phyloP scores from a whole-genome alignment of 2,888 invertebrate species.

The Apodemia mormo region DNA sequence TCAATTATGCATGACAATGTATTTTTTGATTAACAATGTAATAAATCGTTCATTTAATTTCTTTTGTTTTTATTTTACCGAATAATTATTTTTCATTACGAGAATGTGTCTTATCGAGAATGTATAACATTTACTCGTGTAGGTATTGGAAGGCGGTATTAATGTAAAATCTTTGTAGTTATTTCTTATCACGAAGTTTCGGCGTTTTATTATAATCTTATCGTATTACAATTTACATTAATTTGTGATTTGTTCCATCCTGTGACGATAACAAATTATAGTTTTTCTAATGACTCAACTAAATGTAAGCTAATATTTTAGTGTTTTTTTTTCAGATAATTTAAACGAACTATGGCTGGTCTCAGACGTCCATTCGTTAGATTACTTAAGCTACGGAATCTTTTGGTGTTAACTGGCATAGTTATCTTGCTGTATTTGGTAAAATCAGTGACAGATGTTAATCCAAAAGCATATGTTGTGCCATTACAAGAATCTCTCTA shows the following conservation, averaged over 20 bases:
- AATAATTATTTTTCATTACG: background rate
- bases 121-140: background rate
- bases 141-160: background rate
- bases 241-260: slow-evolving; percentile 17
- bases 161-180: background rate
- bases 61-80: background rate
- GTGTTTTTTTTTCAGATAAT: slow-evolving; percentile 17
- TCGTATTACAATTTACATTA: slow-evolving; percentile 36
- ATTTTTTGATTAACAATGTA: too few species aligned
- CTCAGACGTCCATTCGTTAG: slow-evolving; percentile 53
- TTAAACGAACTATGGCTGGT: background rate
- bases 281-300: background rate
- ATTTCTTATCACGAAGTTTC: slow-evolving; percentile 1
- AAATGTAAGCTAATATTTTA: background rate
- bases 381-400: slow-evolving; percentile 56
- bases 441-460: slow-evolving; percentile 43
- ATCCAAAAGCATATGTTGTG: slow-evolving; percentile 35
- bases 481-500: slow-evolving; percentile 34
- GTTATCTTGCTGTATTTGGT: slow-evolving; percentile 55
- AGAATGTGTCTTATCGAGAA: background rate
- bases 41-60: too few species aligned
- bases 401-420: slow-evolving; percentile 53
- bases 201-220: slow-evolving; percentile 24
- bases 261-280: slow-evolving; percentile 19
- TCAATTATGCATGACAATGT: too few species aligned